Percentiles rank a stretch among this genome's conserved stretches.
phyloP scores from a whole-genome alignment of 2,797 vertebrate genomes.

The Myoxocephalus aenaeus region DNA sequence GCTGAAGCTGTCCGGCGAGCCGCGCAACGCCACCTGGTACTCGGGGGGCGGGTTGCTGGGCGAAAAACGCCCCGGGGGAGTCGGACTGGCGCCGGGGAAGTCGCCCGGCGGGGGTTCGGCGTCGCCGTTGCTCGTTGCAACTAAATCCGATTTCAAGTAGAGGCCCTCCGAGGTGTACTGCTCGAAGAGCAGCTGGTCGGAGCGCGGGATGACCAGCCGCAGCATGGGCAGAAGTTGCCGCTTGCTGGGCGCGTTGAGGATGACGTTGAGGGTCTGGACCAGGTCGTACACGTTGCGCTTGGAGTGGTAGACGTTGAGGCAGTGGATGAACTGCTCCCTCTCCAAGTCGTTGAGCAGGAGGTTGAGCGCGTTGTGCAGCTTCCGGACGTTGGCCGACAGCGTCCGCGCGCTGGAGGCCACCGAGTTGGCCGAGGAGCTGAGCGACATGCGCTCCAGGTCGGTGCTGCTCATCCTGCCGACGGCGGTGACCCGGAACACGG shows the following conservation, averaged over 20 bases:
- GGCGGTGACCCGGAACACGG: slow-evolving; percentile 61
- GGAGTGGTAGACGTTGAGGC: slow-evolving; percentile 96
- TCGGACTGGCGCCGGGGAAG: slow-evolving; percentile 61
- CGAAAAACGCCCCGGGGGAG: slow-evolving; percentile 68
- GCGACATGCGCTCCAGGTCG: slow-evolving; percentile 89
- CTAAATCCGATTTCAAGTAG: slow-evolving; percentile 86
- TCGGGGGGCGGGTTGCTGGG: slow-evolving; percentile 65
- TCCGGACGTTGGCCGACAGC: slow-evolving; percentile 93
- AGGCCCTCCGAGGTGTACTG: slow-evolving; percentile 96
- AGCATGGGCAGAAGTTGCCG: slow-evolving; percentile 96
- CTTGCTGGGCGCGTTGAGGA: slow-evolving; percentile 93
- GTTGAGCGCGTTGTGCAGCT: slow-evolving; percentile 95
- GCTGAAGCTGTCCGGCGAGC: slow-evolving; percentile 85
- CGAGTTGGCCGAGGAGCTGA: slow-evolving; percentile 85
- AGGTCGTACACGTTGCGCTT: slow-evolving; percentile 97
- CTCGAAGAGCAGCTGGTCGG: slow-evolving; percentile 97
- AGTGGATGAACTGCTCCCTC: slow-evolving; percentile 96
- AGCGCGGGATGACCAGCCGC: slow-evolving; percentile 94
- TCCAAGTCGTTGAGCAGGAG: slow-evolving; percentile 93
- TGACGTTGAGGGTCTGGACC: slow-evolving; percentile 93
- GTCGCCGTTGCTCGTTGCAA: slow-evolving; percentile 73
- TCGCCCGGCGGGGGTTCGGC: slow-evolving; percentile 65
- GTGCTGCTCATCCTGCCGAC: slow-evolving; percentile 86
- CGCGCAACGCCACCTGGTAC: slow-evolving; percentile 76
- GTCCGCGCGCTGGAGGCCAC: slow-evolving; percentile 88